Evolutionary conservation across 37 sponge, comb jelly and placozoan genomes (phyloP).

Genomic region (Crambe crambe): DNA sequence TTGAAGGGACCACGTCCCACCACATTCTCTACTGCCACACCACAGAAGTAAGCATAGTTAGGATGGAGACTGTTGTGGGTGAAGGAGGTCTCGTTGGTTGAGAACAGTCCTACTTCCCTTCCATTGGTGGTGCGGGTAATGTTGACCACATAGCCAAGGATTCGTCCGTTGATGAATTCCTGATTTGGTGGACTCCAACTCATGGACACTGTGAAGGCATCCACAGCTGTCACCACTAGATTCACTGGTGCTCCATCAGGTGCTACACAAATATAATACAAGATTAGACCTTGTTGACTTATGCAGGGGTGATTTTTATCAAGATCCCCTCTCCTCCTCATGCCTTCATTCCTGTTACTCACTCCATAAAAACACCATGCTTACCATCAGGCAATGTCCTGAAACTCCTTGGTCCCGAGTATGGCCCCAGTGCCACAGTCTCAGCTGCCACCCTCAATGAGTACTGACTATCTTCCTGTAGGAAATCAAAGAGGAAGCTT

Average conservation of each 20-base stretch:
- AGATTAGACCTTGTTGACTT: no score
- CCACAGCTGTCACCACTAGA: neutral
- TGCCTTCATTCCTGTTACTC: no score
- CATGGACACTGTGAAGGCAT: conserved; percentile 7
- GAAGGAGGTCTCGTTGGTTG: neutral
- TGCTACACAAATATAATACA: neutral
- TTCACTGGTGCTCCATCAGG: conserved; percentile 17
- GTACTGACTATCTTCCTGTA: conserved; percentile 32
- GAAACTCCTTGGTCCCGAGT: neutral
- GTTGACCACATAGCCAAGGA: conserved; percentile 31
- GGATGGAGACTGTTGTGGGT: conserved; percentile 27
- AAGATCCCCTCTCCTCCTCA: no score
- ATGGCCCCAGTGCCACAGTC: conserved; percentile 29
- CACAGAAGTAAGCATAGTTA: conserved; percentile 17
- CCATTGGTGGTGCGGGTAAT: conserved; percentile 3
- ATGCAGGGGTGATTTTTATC: no score
- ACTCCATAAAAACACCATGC: no score
- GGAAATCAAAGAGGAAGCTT: neutral
- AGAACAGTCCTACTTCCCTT: neutral
- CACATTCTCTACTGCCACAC: conserved; percentile 34
- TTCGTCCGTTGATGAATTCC: conserved; percentile 33
- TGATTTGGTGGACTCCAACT: conserved; percentile 45
- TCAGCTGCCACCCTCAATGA: conserved; percentile 13
- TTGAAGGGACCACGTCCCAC: conserved; percentile 32
- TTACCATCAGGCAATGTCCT: conserved; percentile 12